Percentiles rank a stretch among this genome's conserved stretches.
phyloP scores from a whole-genome alignment of 2,113 vertebrate genomes.

The Sorex araneus region DNA sequence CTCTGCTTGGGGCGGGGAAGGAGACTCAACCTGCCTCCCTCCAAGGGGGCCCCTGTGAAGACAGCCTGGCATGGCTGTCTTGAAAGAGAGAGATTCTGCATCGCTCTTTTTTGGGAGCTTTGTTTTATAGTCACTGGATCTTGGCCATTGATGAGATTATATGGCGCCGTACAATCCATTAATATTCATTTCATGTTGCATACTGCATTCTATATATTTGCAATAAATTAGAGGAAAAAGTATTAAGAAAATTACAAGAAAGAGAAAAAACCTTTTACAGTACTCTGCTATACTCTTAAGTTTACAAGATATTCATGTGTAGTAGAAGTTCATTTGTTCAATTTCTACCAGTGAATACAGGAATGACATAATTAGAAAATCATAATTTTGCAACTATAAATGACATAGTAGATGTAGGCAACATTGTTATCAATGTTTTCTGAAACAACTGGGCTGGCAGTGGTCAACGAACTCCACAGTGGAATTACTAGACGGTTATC shows the following conservation, averaged over 20 bases:
- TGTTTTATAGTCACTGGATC: too few relatives aligned
- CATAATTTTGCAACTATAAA: background rate
- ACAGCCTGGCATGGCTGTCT: too few relatives aligned
- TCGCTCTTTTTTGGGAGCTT: too few relatives aligned
- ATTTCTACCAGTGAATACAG: background rate
- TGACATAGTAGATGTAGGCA: background rate
- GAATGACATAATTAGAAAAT: slow-evolving; percentile 8
- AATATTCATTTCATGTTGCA: background rate
- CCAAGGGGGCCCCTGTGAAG: too few relatives aligned
- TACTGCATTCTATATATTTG: background rate
- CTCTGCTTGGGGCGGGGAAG: too few relatives aligned
- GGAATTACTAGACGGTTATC: background rate
- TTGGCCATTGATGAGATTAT: too few relatives aligned
- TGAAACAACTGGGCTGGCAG: slow-evolving; percentile 17
- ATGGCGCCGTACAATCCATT: background rate
- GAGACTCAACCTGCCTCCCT: too few relatives aligned
- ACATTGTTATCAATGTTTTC: background rate
- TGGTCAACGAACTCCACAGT: background rate
- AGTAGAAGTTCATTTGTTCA: too few relatives aligned
- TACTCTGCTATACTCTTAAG: background rate
- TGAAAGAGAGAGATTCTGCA: too few relatives aligned
- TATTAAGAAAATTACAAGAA: background rate
- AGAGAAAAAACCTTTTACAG: background rate
- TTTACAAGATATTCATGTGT: background rate
- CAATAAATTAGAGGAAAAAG: background rate